Base-by-base conservation (phyloP, 2,888 invertebrate species). In the Mamestra brassicae region DNA sequence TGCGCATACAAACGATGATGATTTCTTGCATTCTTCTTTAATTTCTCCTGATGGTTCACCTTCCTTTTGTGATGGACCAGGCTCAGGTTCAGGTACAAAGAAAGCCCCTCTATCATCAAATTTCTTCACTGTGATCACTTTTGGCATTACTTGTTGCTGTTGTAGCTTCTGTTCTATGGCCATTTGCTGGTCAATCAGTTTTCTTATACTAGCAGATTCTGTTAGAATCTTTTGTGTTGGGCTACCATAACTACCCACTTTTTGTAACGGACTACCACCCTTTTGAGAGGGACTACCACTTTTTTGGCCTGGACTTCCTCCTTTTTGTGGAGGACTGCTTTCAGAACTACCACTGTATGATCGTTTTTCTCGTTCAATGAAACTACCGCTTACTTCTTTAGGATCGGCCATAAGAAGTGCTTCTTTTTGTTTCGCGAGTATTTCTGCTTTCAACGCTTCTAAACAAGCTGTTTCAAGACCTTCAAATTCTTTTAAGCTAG, bases 401-500 rank as follows among this genome's bases (percentile, higher is more conserved):
- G 96, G 96, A 84, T 97, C 97, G 3, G 97, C 97, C 70, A 97
- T 92, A 10, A 99, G 93, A 70, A 98, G 92, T 36, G 98, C 98
- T 88, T 98, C 99, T 92, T 99, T 99, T 93, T 98, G 98, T 88
- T 98, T 98, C 0, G 98, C 98, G 79, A 98, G 97, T 63, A 98
- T 97, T 95, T 99, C 99, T 69, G 98, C 98, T 87, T 97, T 97
- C 81, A 98, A 97, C 0, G 98, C 98, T 92, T 98, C 98, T 63
- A 98, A 97, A 88, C 99, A 98, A 38, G 99, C 99, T 79, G 97
- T 98, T 95, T 99, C 99, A 3, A 99, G 93, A 0, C 98, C 98
- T 96, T 99, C 99, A 92, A 99, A 99, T 92, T 99, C 99, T 92
- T 98, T 98, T 38, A 99, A 95, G 60, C 99, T 99, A 10, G 98